Conservation (phyloP, 2,797 vertebrate genomes). For the Clarias platycephalus region DNA sequence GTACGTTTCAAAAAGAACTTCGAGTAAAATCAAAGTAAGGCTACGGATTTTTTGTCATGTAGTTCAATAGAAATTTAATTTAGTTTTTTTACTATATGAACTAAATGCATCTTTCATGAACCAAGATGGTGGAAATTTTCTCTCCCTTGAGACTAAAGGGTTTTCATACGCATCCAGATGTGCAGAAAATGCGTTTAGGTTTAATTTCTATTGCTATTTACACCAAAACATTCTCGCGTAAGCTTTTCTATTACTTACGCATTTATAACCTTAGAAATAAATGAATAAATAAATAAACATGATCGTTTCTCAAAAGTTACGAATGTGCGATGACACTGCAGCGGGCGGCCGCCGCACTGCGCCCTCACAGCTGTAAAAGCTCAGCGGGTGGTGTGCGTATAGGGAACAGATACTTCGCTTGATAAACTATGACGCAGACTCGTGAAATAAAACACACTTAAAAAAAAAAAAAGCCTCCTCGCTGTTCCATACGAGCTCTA, state of each 20-base stretch:
- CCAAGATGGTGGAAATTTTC: neutral
- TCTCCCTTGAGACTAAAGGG: neutral
- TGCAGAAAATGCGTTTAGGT: neutral
- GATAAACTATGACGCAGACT: neutral
- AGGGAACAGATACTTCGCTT: neutral
- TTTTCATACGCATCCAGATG: neutral
- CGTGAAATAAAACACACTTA: neutral
- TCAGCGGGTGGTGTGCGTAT: neutral
- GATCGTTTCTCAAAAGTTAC: constrained; percentile 15
- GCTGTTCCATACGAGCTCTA: neutral
- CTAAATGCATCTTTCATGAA: too few relatives aligned
- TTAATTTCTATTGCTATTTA: neutral
- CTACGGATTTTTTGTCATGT: too few relatives aligned
- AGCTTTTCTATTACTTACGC: constrained; percentile 11
- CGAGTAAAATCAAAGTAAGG: too few relatives aligned
- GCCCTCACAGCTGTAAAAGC: constrained; percentile 11
- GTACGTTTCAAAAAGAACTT: constrained; percentile 53
- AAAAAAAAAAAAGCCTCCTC: neutral
- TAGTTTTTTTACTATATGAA: too few relatives aligned
- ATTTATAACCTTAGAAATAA: neutral
- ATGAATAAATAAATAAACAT: neutral
- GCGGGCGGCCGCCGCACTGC: neutral
- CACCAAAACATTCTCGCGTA: neutral
- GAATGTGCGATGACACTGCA: neutral
- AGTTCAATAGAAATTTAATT: too few relatives aligned